A percentile compares a stretch with the other conserved stretches of the same genome.
Conservation (phyloP, 2,113 vertebrate genomes). For the Ondatra zibethicus region DNA sequence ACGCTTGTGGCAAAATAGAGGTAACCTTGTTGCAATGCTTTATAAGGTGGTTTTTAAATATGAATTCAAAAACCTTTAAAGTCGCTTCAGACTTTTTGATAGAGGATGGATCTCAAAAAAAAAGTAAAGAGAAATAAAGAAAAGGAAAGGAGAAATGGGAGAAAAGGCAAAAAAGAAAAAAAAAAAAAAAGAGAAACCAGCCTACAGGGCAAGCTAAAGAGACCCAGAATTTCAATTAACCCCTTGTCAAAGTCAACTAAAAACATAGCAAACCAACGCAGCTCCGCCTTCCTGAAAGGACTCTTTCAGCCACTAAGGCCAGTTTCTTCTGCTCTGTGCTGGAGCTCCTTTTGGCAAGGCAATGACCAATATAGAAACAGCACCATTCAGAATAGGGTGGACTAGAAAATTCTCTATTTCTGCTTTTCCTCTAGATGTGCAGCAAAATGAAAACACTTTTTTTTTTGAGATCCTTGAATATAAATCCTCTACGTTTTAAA, state of each 20-base stretch:
- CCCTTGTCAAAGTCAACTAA: constrained; percentile 87
- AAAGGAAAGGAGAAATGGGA: not conserved
- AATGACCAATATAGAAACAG: constrained; percentile 90
- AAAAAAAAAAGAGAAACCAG: constrained; percentile 76
- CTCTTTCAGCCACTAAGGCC: constrained; percentile 83
- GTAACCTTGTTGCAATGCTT: constrained; percentile 99
- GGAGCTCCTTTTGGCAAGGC: constrained; percentile 92
- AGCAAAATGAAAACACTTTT: constrained; percentile 84
- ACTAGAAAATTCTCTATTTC: constrained; percentile 82
- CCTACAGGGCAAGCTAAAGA: constrained; percentile 88
- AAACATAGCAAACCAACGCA: constrained; percentile 86
- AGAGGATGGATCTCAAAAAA: constrained; percentile 86
- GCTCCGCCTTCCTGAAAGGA: constrained; percentile 86
- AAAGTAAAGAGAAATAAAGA: constrained; percentile 43
- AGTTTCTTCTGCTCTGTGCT: constrained; percentile 82
- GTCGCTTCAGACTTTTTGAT: constrained; percentile 84
- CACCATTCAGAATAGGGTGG: constrained; percentile 88
- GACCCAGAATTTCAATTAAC: constrained; percentile 87
- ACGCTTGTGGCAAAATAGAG: constrained; percentile 96
- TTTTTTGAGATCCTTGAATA: constrained; percentile 87
- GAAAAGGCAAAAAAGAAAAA: constrained; percentile 67
- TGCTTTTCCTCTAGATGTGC: constrained; percentile 85
- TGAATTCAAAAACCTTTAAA: constrained; percentile 88
- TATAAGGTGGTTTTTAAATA: constrained; percentile 90
- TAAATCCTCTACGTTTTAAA: constrained; percentile 87